Conservation (phyloP, 2,797 vertebrate genomes). For the Muscicapa striata region DNA sequence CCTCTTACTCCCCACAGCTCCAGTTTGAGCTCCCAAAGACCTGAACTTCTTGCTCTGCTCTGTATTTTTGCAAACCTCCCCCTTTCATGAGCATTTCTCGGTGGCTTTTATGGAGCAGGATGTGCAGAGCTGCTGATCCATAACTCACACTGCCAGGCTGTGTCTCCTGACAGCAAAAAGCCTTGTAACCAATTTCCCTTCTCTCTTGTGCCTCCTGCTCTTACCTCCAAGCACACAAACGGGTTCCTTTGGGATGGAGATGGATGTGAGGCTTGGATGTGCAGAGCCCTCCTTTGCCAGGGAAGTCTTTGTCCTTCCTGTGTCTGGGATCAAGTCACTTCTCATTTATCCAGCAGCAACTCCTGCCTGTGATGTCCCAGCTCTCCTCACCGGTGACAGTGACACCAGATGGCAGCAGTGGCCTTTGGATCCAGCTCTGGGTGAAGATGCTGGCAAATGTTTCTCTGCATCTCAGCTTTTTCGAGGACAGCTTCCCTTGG, state of each 20-base stretch:
- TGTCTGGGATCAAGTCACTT: neutral
- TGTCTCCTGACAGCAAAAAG: neutral
- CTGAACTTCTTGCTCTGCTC: neutral
- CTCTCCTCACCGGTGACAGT: neutral
- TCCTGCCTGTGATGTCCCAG: neutral
- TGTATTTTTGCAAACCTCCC: neutral
- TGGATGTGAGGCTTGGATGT: rapidly evolving
- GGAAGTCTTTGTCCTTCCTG: neutral
- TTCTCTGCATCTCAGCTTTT: neutral
- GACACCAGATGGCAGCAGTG: slow-evolving; percentile 92
- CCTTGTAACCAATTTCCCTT: neutral
- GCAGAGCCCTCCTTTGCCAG: neutral
- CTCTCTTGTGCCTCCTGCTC: neutral
- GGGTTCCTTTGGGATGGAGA: neutral
- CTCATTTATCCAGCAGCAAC: neutral
- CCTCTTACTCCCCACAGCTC: neutral
- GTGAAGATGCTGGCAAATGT: neutral
- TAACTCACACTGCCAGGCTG: neutral
- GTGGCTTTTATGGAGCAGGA: neutral
- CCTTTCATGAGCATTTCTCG: rapidly evolving
- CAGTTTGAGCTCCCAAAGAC: neutral
- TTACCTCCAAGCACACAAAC: neutral
- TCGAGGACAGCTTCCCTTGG: neutral
- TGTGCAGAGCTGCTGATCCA: neutral
- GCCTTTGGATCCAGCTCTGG: slow-evolving; percentile 73